A percentile compares a stretch with the other conserved stretches of the same genome.
Evolutionary conservation across 2,888 invertebrate species (phyloP).

Genomic region (Autographa gamma): DNA sequence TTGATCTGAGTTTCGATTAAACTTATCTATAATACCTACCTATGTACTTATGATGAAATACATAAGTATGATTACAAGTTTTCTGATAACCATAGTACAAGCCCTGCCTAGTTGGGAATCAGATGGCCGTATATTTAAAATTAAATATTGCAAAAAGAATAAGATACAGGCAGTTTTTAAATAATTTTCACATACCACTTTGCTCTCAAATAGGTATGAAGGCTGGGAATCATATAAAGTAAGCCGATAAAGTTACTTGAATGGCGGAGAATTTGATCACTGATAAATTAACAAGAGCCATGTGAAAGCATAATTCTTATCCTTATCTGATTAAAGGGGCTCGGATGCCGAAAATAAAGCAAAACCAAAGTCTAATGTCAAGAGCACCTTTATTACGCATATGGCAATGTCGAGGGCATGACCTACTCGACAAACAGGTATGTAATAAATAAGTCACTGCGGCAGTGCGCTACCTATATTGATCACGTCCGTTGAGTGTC

Average conservation of each 20-base stretch:
- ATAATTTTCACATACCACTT: neutral
- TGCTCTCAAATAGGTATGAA: neutral
- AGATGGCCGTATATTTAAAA: too few species aligned
- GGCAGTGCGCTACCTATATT: neutral
- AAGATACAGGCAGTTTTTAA: too few species aligned
- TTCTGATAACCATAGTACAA: too few species aligned
- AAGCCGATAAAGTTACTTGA: neutral
- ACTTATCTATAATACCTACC: too few species aligned
- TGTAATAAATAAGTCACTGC: constrained; percentile 3
- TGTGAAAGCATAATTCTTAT: neutral
- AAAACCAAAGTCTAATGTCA: constrained; percentile 39
- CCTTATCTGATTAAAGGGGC: constrained; percentile 19
- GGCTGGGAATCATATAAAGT: neutral
- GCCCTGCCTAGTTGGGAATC: too few species aligned
- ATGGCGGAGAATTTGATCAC: neutral
- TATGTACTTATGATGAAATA: too few species aligned
- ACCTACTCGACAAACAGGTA: constrained; percentile 25
- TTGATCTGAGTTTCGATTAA: too few species aligned
- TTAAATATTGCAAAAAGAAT: too few species aligned
- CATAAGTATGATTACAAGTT: too few species aligned
- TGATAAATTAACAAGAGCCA: neutral
- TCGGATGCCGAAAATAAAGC: constrained; percentile 33
- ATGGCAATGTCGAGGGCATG: constrained; percentile 30
- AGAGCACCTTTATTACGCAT: constrained; percentile 36
- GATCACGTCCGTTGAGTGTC: neutral